Conservation (phyloP, 2,888 invertebrate species). For the Chrysopilus asiliformis region DNA sequence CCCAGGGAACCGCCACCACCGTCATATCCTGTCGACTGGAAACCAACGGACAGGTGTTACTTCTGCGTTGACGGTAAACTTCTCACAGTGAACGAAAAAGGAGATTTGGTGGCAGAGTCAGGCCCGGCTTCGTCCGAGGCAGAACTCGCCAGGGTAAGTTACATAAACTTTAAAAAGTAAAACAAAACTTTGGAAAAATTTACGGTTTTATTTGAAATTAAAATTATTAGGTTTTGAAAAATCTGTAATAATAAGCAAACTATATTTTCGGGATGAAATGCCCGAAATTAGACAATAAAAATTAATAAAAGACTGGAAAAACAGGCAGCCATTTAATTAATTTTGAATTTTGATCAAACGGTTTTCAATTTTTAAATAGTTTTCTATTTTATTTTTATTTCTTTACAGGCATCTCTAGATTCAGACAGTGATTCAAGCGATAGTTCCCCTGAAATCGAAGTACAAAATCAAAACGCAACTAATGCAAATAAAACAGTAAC, state of each 20-base stretch:
- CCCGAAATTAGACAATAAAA: too few relatives aligned
- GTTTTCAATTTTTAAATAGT: too few relatives aligned
- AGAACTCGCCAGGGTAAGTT: constrained; percentile 26
- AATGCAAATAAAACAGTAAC: constrained; percentile 35
- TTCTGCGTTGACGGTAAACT: constrained; percentile 68
- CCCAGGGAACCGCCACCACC: constrained; percentile 8
- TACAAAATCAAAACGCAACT: constrained; percentile 28
- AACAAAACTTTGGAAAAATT: too few relatives aligned
- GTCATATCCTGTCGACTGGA: constrained; percentile 52
- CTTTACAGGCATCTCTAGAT: constrained; percentile 47
- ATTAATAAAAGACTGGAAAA: too few relatives aligned
- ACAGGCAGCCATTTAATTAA: too few relatives aligned
- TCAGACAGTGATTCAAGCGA: constrained; percentile 54
- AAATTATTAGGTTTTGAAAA: too few relatives aligned
- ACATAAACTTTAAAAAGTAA: too few relatives aligned
- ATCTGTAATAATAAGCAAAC: too few relatives aligned
- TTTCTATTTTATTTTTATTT: too few relatives aligned
- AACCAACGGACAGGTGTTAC: constrained; percentile 71
- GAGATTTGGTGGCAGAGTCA: constrained; percentile 36
- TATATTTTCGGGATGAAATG: too few relatives aligned
- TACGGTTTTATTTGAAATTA: too few relatives aligned
- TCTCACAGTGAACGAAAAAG: constrained; percentile 38
- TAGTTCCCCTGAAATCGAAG: constrained; percentile 36
- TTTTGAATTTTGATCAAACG: too few relatives aligned
- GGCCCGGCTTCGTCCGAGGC: constrained; percentile 29